A percentile compares a stretch with the other conserved stretches of the same genome.
phyloP scores from a whole-genome alignment of 2,113 vertebrate genomes.

The Laticauda colubrina region DNA sequence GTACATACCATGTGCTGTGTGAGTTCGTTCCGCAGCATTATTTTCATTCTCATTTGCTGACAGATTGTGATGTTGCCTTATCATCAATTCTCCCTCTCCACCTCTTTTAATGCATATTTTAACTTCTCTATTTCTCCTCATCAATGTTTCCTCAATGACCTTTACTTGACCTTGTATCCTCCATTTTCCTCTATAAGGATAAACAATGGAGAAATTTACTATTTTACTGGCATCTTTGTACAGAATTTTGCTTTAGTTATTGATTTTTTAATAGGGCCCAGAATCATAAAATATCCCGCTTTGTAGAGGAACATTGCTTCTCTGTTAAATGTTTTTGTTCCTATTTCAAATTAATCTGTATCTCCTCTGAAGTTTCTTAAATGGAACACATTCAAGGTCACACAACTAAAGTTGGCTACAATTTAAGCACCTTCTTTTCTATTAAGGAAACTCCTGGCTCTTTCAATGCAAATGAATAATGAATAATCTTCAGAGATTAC shows the following conservation, averaged over 20 bases:
- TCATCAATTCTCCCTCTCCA: not conserved
- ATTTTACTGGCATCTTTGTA: not conserved
- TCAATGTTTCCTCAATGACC: constrained; percentile 47
- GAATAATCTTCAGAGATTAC: not conserved
- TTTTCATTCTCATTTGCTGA: constrained; percentile 58
- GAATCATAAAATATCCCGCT: not conserved
- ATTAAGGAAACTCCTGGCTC: not conserved
- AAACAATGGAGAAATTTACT: not conserved
- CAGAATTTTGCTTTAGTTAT: not conserved
- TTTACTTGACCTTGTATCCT: constrained; percentile 66
- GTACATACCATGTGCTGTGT: constrained; percentile 16
- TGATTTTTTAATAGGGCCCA: not conserved
- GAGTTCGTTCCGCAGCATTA: constrained; percentile 57
- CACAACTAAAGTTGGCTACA: not conserved
- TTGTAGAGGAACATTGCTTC: not conserved
- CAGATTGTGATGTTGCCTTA: constrained; percentile 39
- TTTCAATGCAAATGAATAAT: not conserved
- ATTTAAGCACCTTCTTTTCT: not conserved
- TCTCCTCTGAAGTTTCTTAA: not conserved
- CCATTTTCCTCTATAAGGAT: constrained; percentile 15
- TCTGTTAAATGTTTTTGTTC: not conserved
- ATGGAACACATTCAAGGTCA: not conserved
- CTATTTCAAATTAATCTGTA: not conserved
- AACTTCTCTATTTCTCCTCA: not conserved
- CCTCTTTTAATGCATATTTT: constrained; percentile 2